A percentile compares a stretch with the other conserved stretches of the same genome.
Conservation (phyloP, 2,113 vertebrate species). For the Donacobius atricapilla region DNA sequence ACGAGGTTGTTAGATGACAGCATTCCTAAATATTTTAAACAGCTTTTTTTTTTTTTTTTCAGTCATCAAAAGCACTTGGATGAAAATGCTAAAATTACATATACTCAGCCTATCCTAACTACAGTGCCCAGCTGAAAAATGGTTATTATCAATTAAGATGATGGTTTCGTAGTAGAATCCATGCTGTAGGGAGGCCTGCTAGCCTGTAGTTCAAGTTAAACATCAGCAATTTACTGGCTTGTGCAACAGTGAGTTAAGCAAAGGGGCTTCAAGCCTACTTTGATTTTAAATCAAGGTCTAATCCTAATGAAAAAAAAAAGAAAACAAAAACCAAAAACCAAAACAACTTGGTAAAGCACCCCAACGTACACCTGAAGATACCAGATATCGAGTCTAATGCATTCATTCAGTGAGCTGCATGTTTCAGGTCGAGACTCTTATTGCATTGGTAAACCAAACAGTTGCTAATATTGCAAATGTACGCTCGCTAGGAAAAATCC, state of each 20-base stretch:
- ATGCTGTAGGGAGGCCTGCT: neutral
- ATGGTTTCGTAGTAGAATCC: neutral
- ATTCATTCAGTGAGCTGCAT: constrained; percentile 68
- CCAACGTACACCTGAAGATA: constrained; percentile 99
- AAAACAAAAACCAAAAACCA: neutral
- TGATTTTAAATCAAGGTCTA: constrained; percentile 90
- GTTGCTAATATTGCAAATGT: neutral
- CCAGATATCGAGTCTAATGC: constrained; percentile 85
- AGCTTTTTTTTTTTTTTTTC: neutral
- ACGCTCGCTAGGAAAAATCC: neutral
- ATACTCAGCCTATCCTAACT: neutral
- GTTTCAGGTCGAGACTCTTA: constrained; percentile 7
- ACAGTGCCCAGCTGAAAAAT: neutral
- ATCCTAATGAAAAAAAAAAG: constrained; percentile 76
- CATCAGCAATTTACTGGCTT: neutral
- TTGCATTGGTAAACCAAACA: constrained; percentile 72
- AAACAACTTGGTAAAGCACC: constrained; percentile 81
- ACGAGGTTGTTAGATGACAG: constrained; percentile 13
- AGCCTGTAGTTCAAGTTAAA: neutral
- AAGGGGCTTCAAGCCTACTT: constrained; percentile 87
- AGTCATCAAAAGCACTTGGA: constrained; percentile 2
- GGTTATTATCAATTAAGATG: neutral
- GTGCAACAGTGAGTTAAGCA: constrained; percentile 44
- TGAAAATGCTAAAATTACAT: neutral
- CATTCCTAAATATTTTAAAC: constrained; percentile 29